Evolutionary conservation across 2,113 vertebrate species (phyloP).

Genomic region (Cyanoliseus patagonus): DNA sequence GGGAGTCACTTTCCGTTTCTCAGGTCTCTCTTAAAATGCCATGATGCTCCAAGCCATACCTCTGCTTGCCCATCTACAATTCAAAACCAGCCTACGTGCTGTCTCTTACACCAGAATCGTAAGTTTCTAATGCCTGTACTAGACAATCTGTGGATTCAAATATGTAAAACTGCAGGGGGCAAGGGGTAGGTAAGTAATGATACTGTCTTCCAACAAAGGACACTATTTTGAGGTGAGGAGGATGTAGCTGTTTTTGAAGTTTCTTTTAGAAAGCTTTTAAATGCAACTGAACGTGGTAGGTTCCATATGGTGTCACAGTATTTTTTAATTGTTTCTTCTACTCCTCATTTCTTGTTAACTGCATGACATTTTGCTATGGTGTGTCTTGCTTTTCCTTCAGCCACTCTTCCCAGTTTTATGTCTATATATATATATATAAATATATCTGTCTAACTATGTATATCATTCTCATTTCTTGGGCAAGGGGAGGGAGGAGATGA

Average conservation of each 20-base stretch:
- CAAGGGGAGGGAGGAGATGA: background rate
- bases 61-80: background rate
- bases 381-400: background rate
- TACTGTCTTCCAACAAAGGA: background rate
- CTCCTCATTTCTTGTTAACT: background rate
- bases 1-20: background rate
- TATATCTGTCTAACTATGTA: background rate
- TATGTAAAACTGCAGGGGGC: background rate
- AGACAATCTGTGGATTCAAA: background rate
- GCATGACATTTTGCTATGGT: background rate
- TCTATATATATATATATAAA: background rate
- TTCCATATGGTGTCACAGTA: background rate
- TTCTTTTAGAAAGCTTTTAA: background rate
- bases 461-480: background rate
- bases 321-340: conserved; percentile 14
- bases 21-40: background rate
- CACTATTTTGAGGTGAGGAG: background rate
- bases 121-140: background rate
- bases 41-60: background rate
- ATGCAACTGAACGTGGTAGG: background rate
- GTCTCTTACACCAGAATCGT: background rate
- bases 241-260: background rate
- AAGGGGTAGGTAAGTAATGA: background rate
- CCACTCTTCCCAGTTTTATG: background rate
- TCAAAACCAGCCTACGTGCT: background rate